Percentiles rank a stretch among this genome's conserved stretches.
Conservation (phyloP, 2,888 invertebrate species). For the Blera fallax region DNA sequence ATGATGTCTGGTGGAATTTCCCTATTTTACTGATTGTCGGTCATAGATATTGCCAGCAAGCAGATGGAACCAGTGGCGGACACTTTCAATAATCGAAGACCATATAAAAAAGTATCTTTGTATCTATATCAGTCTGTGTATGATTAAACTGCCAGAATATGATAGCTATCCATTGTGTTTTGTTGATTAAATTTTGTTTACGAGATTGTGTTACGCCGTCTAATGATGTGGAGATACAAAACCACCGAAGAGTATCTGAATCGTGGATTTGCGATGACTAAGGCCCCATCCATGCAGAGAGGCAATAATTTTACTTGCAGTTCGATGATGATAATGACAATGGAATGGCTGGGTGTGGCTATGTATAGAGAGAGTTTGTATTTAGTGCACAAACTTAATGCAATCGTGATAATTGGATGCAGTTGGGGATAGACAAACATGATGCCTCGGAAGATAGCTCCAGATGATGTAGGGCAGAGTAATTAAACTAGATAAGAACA, state of each 20-base stretch:
- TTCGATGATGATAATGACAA: slow-evolving; percentile 45
- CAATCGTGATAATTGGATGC: slow-evolving; percentile 47
- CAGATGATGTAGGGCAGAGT: background rate
- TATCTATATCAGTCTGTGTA: background rate
- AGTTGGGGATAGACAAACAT: background rate
- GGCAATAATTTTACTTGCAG: slow-evolving; percentile 44
- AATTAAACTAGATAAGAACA: background rate
- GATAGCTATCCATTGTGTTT: slow-evolving; percentile 33
- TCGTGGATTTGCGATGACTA: slow-evolving; percentile 23
- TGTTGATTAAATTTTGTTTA: slow-evolving; percentile 67
- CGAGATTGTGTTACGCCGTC: slow-evolving; percentile 1
- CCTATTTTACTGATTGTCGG: slow-evolving; percentile 32
- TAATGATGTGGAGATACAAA: background rate
- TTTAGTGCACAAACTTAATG: slow-evolving; percentile 19
- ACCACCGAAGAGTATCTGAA: background rate
- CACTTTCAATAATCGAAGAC: slow-evolving; percentile 15
- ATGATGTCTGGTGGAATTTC: slow-evolving; percentile 40
- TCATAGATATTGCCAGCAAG: slow-evolving; percentile 31
- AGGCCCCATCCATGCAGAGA: background rate
- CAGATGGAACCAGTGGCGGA: slow-evolving; percentile 35
- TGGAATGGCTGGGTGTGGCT: background rate
- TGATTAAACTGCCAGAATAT: slow-evolving; percentile 24
- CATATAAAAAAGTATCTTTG: background rate
- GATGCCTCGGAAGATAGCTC: background rate
- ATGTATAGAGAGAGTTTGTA: background rate